Base-by-base conservation (phyloP, 2,888 invertebrate species). In the Lycaena phlaeas region DNA sequence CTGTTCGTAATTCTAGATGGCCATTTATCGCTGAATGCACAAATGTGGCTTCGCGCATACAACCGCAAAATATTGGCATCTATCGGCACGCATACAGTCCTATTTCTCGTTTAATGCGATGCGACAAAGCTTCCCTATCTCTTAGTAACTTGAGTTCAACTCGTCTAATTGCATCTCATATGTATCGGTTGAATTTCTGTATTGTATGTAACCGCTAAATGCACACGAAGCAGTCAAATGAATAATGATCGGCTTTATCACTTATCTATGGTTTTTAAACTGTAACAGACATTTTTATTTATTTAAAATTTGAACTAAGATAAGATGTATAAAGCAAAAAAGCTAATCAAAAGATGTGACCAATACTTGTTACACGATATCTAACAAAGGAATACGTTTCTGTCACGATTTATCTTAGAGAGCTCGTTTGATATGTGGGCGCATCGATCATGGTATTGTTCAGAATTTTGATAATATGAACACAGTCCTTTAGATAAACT, bases 361-460 rank as follows among this genome's bases (percentile, higher is more conserved):
- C 42, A 46, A 42, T 44, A 44, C 40, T 42, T 30, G 12, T 12
- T 17, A 40, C 40, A 46, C 38, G 43, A 34, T 38, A 44, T 48
- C 46, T 48, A 40, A 43, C 44, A 41, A 49, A 42, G 34, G 43
- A 37, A 42, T 37, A 46, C 40, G 43, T 36, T 30, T 42, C 17
- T 42, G 42, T 41, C 37, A 42, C 10, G 28, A 40, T 48, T 52
- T 54, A 56, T 54, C 53, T 54, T 38, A 41, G 15, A 43, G 44
- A 43, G 39, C 40, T 40, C 26, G 40, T 40, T 40, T 11, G 50
- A 47, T 43, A 42, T 43, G 11, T 38, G 30, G 42, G 27, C 56
- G 45, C 75, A 81, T 82, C 81, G 59, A 79, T 82, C 81, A 81
- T 76, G 67, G 75, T 78, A 77, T 75, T 68, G 68, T 79, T 57